Evolutionary conservation across 1,140 invertebrate species (phyloP).

Genomic region (Drosophila miranda): DNA sequence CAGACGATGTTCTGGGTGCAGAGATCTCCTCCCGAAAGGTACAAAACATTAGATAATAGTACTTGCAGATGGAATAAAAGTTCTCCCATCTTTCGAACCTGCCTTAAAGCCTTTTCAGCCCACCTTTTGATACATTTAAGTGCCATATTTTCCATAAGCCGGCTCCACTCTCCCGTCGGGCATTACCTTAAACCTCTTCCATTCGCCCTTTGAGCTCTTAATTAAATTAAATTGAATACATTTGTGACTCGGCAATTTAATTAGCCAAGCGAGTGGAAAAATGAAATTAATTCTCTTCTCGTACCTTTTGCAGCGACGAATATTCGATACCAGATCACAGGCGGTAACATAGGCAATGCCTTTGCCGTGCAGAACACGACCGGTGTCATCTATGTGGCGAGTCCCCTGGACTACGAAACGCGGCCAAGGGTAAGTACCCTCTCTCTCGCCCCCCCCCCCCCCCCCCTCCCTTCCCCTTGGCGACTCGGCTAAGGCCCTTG

Average conservation of each 20-base stretch:
- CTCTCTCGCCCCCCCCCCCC: too few relatives aligned
- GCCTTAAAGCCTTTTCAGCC: too few relatives aligned
- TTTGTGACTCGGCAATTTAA: conserved; percentile 18
- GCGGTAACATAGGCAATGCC: conserved; percentile 89
- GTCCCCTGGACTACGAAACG: conserved; percentile 89
- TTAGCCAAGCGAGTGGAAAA: conserved; percentile 8
- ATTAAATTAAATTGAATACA: conserved; percentile 13
- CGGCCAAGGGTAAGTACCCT: conserved; percentile 85
- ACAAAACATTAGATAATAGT: too few relatives aligned
- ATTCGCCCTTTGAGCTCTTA: conserved; percentile 23
- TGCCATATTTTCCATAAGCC: too few relatives aligned
- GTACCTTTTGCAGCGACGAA: conserved; percentile 86
- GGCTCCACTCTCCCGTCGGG: too few relatives aligned
- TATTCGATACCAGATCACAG: conserved; percentile 90
- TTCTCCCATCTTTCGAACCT: too few relatives aligned
- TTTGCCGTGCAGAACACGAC: conserved; percentile 90
- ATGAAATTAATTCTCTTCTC: conserved; percentile 7
- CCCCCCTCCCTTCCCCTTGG: background rate
- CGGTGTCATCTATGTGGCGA: conserved; percentile 89
- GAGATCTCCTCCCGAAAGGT: too few relatives aligned
- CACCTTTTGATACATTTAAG: too few relatives aligned
- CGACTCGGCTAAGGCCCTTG: conserved; percentile 16
- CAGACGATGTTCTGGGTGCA: too few relatives aligned
- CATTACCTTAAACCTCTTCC: conserved; percentile 13
- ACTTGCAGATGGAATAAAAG: too few relatives aligned